These are phyloP conservation scores for Sitodiplosis mosellana DNA, from an alignment of 1,140 invertebrate species.

Conservation along the genomic window DNA sequence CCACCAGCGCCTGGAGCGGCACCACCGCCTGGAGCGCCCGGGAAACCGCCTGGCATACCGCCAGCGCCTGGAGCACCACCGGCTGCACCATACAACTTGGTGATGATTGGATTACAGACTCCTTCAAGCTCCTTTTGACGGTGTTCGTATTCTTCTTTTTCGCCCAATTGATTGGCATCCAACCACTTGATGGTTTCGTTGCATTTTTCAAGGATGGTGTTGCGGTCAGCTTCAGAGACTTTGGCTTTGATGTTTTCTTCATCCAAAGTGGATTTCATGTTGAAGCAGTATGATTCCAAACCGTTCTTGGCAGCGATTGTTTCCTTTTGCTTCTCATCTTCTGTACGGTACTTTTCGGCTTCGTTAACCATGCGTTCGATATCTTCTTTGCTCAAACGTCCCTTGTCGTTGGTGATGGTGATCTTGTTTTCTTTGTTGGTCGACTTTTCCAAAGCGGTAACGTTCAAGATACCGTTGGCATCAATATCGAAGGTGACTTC, in stretches of 20 bases:
- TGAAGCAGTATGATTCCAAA: slow-evolving; percentile 75
- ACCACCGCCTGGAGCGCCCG: slow-evolving; percentile 31
- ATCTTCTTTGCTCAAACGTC: slow-evolving; percentile 88
- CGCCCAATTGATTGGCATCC: slow-evolving; percentile 55
- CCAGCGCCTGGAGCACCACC: slow-evolving; percentile 1
- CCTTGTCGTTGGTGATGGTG: slow-evolving; percentile 97
- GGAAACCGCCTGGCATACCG: slow-evolving; percentile 40
- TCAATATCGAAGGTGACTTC: slow-evolving; percentile 99
- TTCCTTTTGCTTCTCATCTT: slow-evolving; percentile 96
- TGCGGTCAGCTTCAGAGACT: slow-evolving; percentile 42
- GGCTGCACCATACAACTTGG: slow-evolving; percentile 61
- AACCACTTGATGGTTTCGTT: slow-evolving; percentile 78
- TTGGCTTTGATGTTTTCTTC: slow-evolving; percentile 91
- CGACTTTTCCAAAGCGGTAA: slow-evolving; percentile 95
- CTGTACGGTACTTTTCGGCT: slow-evolving; percentile 95
- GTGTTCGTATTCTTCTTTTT: slow-evolving; percentile 87
- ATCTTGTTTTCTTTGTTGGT: slow-evolving; percentile 98
- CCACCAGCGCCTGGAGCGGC: slow-evolving; percentile 30
- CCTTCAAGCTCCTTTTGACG: slow-evolving; percentile 76
- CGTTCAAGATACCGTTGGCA: slow-evolving; percentile 92
- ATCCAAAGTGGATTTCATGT: no score
- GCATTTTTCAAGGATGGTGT: slow-evolving; percentile 60
- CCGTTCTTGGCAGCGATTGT: slow-evolving; percentile 88
- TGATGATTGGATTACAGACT: slow-evolving; percentile 73
- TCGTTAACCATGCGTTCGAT: slow-evolving; percentile 98